Evolutionary conservation across 2,113 vertebrate species (phyloP).

Genomic region (Neoarius graeffei): DNA sequence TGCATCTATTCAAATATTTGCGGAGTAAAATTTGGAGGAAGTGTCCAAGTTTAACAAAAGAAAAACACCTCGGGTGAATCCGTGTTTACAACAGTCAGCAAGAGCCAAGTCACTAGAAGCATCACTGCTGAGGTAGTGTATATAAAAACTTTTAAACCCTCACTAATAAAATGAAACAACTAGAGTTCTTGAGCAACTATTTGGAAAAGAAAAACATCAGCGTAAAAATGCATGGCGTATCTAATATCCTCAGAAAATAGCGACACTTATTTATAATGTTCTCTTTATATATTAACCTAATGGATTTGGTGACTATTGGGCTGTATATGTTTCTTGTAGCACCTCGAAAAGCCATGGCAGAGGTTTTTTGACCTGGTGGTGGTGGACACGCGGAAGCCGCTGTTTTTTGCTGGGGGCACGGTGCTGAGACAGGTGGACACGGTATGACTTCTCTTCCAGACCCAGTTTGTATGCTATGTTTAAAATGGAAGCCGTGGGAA

Average conservation of each 20-base stretch:
- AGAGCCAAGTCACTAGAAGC: too few species aligned
- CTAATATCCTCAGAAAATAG: background rate
- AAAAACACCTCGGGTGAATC: background rate
- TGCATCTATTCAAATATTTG: too few species aligned
- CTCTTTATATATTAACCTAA: background rate
- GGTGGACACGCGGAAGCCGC: conserved; percentile 82
- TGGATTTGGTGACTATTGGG: background rate
- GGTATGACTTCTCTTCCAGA: conserved; percentile 56
- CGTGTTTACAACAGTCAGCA: too few species aligned
- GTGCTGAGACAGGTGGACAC: conserved; percentile 84
- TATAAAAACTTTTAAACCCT: background rate
- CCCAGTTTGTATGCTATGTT: background rate
- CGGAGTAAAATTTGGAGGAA: too few species aligned
- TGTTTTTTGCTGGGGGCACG: conserved; percentile 80
- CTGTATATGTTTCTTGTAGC: conserved; percentile 1
- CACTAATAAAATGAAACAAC: too few species aligned
- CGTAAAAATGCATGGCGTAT: too few species aligned
- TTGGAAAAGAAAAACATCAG: background rate
- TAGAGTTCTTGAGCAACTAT: background rate
- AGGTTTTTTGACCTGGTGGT: conserved; percentile 81
- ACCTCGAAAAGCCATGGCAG: conserved; percentile 66
- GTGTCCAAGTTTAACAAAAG: too few species aligned
- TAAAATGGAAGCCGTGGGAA: background rate
- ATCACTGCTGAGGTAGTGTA: too few species aligned
- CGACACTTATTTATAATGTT: background rate